A percentile compares a stretch with the other conserved stretches of the same genome.
These are phyloP conservation scores for Darevskia nairensis DNA, from an alignment of 2,797 vertebrate species.

Conservation along the genomic window DNA sequence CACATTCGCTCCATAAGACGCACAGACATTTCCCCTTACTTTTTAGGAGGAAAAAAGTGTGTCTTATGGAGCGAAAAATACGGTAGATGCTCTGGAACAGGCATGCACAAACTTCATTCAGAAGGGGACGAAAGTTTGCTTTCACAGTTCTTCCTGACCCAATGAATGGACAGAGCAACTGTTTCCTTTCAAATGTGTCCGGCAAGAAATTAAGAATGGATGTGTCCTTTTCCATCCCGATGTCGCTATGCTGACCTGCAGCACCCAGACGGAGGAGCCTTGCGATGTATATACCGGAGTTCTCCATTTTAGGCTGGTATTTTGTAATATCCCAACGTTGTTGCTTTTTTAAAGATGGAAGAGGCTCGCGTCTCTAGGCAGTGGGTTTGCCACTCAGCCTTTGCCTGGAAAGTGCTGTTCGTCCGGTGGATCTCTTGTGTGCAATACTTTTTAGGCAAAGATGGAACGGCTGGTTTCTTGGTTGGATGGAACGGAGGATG, in stretches of 20 bases:
- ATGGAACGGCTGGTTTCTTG: not conserved
- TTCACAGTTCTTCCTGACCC: not conserved
- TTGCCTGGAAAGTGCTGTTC: no score
- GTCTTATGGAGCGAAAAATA: no score
- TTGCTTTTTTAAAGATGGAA: no score
- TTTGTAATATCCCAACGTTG: slow-evolving; percentile 28
- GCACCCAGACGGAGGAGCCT: not conserved
- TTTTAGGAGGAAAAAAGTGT: no score
- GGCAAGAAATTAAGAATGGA: not conserved
- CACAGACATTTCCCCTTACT: no score
- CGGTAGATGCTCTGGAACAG: no score
- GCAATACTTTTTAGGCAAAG: slow-evolving; percentile 35
- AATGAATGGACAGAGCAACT: no score
- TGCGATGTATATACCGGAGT: slow-evolving; percentile 28
- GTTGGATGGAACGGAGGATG: not conserved
- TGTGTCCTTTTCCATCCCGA: not conserved
- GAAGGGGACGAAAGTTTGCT: not conserved
- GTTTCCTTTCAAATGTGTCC: no score
- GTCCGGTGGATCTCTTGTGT: no score
- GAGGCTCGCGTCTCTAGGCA: no score
- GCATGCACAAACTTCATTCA: not conserved
- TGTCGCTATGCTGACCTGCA: not conserved
- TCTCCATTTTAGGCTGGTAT: slow-evolving; percentile 39
- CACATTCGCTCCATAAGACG: no score
- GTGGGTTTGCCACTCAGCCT: no score